A percentile compares a stretch with the other conserved stretches of the same genome.
phyloP scores from a whole-genome alignment of 2,113 vertebrate genomes.

The Artemisiospiza belli region DNA sequence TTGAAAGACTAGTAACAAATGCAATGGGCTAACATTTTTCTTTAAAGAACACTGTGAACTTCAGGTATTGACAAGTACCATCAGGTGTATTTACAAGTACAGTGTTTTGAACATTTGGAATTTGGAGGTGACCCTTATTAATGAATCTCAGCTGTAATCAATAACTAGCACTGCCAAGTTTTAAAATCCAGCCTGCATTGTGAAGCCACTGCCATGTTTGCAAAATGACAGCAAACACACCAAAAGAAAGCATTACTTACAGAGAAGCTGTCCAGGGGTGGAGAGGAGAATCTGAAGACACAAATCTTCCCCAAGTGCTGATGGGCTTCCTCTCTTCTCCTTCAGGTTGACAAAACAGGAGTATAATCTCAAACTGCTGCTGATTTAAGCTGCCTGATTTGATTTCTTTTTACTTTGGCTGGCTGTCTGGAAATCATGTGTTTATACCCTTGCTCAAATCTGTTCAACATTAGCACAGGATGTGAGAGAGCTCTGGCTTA shows the following conservation, averaged over 20 bases:
- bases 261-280: not conserved
- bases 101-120: not conserved
- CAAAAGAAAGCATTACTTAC: constrained; percentile 52
- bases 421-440: not conserved
- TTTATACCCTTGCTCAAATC: not conserved
- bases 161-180: not conserved
- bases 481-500: not conserved
- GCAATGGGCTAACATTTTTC: not conserved
- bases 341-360: not conserved
- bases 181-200: not conserved
- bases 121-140: not conserved
- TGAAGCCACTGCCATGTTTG: not conserved
- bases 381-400: not conserved
- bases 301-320: not conserved
- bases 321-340: not conserved
- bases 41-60: not conserved
- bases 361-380: not conserved
- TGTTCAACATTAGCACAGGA: not conserved
- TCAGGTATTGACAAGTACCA: not conserved
- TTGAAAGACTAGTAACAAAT: not conserved
- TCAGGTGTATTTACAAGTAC: not conserved
- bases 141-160: not conserved
- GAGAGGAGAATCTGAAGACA: not conserved
- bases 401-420: not conserved
- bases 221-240: not conserved